Base-by-base conservation (phyloP, 2,888 invertebrate genomes). In the Tachina grossa region DNA sequence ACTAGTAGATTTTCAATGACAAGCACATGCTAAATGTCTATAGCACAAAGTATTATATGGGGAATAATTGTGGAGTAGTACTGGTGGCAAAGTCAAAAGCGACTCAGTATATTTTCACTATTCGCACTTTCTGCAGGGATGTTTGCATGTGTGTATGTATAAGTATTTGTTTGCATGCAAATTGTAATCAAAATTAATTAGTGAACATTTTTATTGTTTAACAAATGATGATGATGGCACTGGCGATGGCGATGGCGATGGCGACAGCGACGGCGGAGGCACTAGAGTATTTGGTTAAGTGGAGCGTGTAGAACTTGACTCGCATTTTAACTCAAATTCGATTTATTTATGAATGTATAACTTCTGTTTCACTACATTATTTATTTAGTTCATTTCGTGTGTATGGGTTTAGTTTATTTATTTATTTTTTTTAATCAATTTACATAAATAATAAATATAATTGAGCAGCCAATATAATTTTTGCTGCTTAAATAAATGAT, bases 101-200 rank as follows among this genome's bases (percentile, higher is more conserved):
- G n/a, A n/a, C n/a, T n/a, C n/a, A n/a, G n/a, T n/a, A n/a, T n/a
- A n/a, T n/a, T n/a, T n/a, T n/a, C n/a, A n/a, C n/a, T n/a, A n/a
- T n/a, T n/a, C n/a, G n/a, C n/a, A n/a, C n/a, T n/a, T n/a, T n/a
- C n/a, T n/a, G n/a, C n/a, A n/a, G n/a, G 31, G 2, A 31, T 31
- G 31, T 31, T 6, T 31, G 6, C 6, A 6, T 31, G 31, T 31
- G 6, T 31, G 31, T 31, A 31, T 68, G 41, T 68, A 31, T 43
- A 43, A 68, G 68, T 74, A 63, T 79, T 79, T 89, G 88, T 90
- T 89, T 88, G 90, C 91, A 91, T 91, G 91, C 91, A 90, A 90
- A 90, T 91, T 90, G 89, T 90, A 91, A 91, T 91, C 91, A 90
- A 90, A 90, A 90, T 90, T 91, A 90, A 90, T 90, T 90, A 90